These are phyloP conservation scores for Hofmannophila pseudospretella DNA, from an alignment of 2,888 invertebrate species.

Conservation along the genomic window DNA sequence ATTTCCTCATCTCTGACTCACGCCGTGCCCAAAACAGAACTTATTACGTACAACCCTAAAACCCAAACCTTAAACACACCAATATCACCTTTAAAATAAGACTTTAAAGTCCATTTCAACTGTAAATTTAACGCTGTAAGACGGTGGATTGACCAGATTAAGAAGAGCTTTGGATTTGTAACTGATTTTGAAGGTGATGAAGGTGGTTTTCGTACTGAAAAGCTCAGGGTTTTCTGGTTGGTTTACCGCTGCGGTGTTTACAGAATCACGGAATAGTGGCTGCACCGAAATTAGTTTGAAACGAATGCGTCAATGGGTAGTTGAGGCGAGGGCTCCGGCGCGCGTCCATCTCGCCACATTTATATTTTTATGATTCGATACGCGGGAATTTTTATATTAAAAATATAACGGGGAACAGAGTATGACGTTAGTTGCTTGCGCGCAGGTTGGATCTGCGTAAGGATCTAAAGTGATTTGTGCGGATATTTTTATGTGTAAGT, in stretches of 20 bases:
- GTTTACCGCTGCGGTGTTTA: constrained; percentile 66
- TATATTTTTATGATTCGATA: constrained; percentile 71
- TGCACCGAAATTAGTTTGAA: constrained; percentile 76
- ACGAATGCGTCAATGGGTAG: constrained; percentile 73
- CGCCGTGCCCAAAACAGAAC: constrained; percentile 70
- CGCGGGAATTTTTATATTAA: constrained; percentile 58
- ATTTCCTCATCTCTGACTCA: constrained; percentile 75
- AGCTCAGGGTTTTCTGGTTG: constrained; percentile 41
- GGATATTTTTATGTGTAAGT: constrained; percentile 7
- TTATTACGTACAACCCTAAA: constrained; percentile 56
- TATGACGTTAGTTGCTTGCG: constrained; percentile 40
- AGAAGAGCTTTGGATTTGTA: constrained; percentile 36
- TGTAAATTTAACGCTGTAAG: constrained; percentile 32
- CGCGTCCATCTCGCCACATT: constrained; percentile 59
- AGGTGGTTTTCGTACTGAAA: background rate
- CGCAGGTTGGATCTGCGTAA: constrained; percentile 6
- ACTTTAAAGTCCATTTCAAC: constrained; percentile 15
- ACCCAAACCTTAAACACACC: constrained; percentile 8
- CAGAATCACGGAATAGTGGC: constrained; percentile 74
- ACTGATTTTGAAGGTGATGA: constrained; percentile 8
- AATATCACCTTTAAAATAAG: constrained; percentile 25
- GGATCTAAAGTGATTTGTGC: constrained; percentile 6
- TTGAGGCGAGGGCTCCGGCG: constrained; percentile 41
- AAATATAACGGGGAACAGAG: constrained; percentile 54
- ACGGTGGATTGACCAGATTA: constrained; percentile 36